A percentile compares a stretch with the other conserved stretches of the same genome.
Conservation (phyloP, 2,888 invertebrate species). For the Cerastoderma edule region DNA sequence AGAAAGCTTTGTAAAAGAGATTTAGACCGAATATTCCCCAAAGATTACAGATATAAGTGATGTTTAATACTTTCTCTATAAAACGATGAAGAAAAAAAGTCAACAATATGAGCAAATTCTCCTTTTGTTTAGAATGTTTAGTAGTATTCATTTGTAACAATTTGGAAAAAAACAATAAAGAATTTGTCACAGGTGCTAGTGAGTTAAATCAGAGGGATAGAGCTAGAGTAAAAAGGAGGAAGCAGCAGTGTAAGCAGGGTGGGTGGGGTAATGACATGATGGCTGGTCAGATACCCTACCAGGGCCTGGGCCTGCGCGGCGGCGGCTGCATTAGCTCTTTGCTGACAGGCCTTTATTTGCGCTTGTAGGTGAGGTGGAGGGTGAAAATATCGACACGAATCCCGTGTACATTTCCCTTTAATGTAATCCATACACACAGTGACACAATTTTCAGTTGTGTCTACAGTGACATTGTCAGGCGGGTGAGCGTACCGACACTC, state of each 20-base stretch:
- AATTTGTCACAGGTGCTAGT: too few relatives aligned
- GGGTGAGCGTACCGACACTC: conserved; percentile 99
- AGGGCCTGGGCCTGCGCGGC: conserved; percentile 80
- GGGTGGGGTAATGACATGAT: conserved; percentile 46
- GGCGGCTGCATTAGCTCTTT: conserved; percentile 83
- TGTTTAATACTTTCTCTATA: too few relatives aligned
- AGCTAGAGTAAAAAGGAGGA: conserved; percentile 17
- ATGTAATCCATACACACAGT: conserved; percentile 99
- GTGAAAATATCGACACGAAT: conserved; percentile 99
- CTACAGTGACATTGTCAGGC: conserved; percentile 96
- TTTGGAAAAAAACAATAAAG: too few relatives aligned
- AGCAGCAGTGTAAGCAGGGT: conserved; percentile 27
- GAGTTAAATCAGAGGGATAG: conserved; percentile 10
- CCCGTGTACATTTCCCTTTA: conserved; percentile 93
- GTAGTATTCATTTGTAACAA: too few relatives aligned
- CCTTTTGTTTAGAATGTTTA: too few relatives aligned
- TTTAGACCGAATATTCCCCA: too few relatives aligned
- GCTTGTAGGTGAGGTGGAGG: conserved; percentile 98
- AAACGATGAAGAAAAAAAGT: too few relatives aligned
- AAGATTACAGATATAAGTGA: too few relatives aligned
- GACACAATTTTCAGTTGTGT: conserved; percentile 97
- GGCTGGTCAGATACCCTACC: conserved; percentile 78
- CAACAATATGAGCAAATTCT: too few relatives aligned
- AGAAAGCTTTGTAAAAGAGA: too few relatives aligned
- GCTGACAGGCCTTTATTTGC: conserved; percentile 89